Evolutionary conservation across 2,797 vertebrate species (phyloP), one percentile per base, ranked within the genome.

Genomic region (Anableps anableps): DNA sequence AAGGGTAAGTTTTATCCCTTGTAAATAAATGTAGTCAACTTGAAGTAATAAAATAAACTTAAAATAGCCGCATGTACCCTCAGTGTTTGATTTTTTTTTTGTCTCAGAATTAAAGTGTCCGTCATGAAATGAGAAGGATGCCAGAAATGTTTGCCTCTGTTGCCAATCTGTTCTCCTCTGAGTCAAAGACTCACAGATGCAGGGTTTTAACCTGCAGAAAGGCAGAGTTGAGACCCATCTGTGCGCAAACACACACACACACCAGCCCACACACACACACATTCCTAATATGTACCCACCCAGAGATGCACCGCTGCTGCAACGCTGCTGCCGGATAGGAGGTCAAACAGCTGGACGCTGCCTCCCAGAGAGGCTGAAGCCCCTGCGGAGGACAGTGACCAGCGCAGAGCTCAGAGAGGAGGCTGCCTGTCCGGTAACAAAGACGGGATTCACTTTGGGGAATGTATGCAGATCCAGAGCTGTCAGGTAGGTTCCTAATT

Each of bases 291-390:
- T 53, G 17, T 74, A 3, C 60, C 47, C 73, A 47, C 10, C 0
- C 19, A 41, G 66, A 68, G 13, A 76, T 48, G 19, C 77, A 51
- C 74, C 21, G 71, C 87, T 82, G 79, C 90, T 84, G 82, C 82
- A 83, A 70, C 80, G 74, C 85, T 78, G 62, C 82, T 23, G 76
- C 17, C 80, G 11, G 31, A 76, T 73, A 58, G 77, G 48, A 82
- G 77, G 70, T 66, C 73, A 68, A 83, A 86, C 80, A 50, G 77
- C 77, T 77, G 84, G 77, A 84, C 51, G 43, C 9, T 1, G 34
- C 71, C 75, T 83, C 77, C 74, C 9, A 7, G n/a, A 75, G 60
- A 6, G 60, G 45, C 72, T 82, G n/a, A 10, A 0, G 26, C 31
- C 48, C 74, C 48, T 53, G 55, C 8, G 19, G 74, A 34, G 23